A percentile compares a stretch with the other conserved stretches of the same genome.
Conservation (phyloP, 2,888 invertebrate species). For the Criorhina ranunculi region DNA sequence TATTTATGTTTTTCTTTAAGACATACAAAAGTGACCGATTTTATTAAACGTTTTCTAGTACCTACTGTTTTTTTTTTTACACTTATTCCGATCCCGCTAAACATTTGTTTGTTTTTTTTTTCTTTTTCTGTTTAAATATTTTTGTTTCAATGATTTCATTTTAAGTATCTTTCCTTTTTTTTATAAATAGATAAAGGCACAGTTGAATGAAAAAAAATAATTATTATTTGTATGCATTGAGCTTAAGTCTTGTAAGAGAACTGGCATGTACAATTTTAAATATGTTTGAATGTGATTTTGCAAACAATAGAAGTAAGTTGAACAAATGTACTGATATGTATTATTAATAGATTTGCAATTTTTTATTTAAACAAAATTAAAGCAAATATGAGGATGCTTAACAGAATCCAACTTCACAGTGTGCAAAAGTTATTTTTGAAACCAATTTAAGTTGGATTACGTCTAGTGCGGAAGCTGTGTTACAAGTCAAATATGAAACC, state of each 20-base stretch:
- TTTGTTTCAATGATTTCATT: neutral
- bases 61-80: neutral
- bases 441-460: neutral
- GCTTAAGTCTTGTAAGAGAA: constrained; percentile 15
- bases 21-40: constrained; percentile 37
- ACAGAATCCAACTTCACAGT: too few relatives aligned
- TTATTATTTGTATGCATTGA: constrained; percentile 22
- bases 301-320: neutral
- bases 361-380: neutral
- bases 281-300: neutral
- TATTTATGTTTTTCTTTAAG: constrained; percentile 15
- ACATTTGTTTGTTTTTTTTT: neutral
- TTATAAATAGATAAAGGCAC: constrained; percentile 65
- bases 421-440: too few relatives aligned
- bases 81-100: constrained; percentile 2
- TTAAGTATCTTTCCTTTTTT: constrained; percentile 33
- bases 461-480: neutral
- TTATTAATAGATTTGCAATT: too few relatives aligned
- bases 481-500: neutral
- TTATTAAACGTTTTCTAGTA: constrained; percentile 27
- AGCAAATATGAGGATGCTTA: too few relatives aligned
- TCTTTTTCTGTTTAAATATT: neutral
- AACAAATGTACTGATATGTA: constrained; percentile 23
- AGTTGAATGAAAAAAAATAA: constrained; percentile 56
- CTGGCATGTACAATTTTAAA: neutral